Conservation (phyloP, 2,797 vertebrate species). For the Rhadinocentrus ornatus region DNA sequence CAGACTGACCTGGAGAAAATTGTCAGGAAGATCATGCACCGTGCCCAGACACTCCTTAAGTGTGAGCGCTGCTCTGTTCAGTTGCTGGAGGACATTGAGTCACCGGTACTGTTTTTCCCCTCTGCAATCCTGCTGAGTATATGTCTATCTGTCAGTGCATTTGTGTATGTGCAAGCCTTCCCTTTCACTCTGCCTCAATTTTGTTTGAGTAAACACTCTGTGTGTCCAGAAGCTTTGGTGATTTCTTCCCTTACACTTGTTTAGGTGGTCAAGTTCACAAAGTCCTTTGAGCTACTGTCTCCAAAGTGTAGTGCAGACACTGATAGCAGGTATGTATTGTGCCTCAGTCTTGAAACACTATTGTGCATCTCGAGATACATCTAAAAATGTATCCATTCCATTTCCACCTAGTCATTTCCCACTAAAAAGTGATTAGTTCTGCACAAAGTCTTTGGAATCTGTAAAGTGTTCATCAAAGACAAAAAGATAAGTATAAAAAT, state of each 20-base stretch:
- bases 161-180: constrained; percentile 20
- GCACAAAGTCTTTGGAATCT: constrained; percentile 29
- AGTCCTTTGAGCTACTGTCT: constrained; percentile 96
- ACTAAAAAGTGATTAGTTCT: constrained; percentile 21
- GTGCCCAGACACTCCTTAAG: constrained; percentile 95
- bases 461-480: constrained; percentile 43
- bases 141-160: constrained; percentile 20
- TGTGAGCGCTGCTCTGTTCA: constrained; percentile 98
- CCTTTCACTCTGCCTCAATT: neutral
- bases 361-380: constrained; percentile 1
- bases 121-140: constrained; percentile 26
- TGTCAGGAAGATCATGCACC: constrained; percentile 99
- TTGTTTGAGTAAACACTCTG: constrained; percentile 17
- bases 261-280: constrained; percentile 99
- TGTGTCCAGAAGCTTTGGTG: neutral
- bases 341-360: neutral
- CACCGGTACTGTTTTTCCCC: constrained; percentile 86
- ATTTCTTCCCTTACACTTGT: constrained; percentile 31
- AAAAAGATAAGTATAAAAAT: constrained; percentile 35
- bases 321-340: constrained; percentile 89
- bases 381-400: constrained; percentile 10
- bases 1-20: constrained; percentile 99
- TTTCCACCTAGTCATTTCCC: constrained; percentile 23
- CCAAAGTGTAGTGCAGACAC: constrained; percentile 97
- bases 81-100: constrained; percentile 96